Evolutionary conservation across 2,888 invertebrate genomes (phyloP), one percentile per base, ranked within the genome.

Genomic region (Hecatera dysodea): DNA sequence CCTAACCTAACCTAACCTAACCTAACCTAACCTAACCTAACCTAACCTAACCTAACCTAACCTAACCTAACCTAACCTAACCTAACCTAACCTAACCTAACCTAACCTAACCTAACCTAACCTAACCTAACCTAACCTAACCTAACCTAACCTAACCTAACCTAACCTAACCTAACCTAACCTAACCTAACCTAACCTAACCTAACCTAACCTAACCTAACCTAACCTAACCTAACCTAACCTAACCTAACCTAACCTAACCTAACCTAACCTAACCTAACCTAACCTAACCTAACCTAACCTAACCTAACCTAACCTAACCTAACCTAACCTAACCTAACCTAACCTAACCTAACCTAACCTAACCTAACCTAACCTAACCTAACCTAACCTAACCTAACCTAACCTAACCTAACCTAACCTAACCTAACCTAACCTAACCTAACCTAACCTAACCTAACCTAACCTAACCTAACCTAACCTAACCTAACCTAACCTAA

Each of bases 111-210:
- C 75, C 71, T 67, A 75, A 71, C 71, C 70, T 75, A 71, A 71
- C 75, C 67, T 71, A 71, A 71, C 75, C 75, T 75, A 75, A 71
- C 71, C 67, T 75, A 77, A 75, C 77, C 79, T 75, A 77, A 77
- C 75, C 80, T 80, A 75, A 75, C 77, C 80, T 72, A 77, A 74
- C 78, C 76, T 76, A 76, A 74, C 79, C 33, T 75, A 79, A 75
- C 77, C 78, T 72, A 69, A 72, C 75, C 72, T 68, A 60, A 60
- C 72, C 65, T 71, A 71, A 68, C 66, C 70, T 63, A 71, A 70
- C 79, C 65, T 74, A 72, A 70, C 75, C 77, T 67, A 75, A 64
- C 66, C 73, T 74, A 71, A 68, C 66, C 68, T 56, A 72, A 72
- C 76, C 72, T 78, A 72, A 68, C 76, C 76, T 75, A 77, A 77